Evolutionary conservation across 64 coral and sea anemone genomes (phyloP).

Genomic region (Montipora capricornis): DNA sequence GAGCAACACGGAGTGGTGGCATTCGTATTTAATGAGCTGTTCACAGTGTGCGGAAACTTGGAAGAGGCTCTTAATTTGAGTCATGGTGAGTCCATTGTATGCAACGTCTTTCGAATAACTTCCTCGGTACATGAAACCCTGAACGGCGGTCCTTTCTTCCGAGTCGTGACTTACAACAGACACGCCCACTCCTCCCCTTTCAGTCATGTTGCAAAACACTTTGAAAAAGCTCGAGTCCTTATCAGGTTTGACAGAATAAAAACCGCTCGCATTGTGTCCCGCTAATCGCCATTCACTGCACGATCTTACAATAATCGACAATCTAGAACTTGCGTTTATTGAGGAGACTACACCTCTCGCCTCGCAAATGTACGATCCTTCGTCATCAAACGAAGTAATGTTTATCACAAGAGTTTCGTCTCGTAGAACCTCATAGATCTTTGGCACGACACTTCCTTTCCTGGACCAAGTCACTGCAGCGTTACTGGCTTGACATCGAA

Average conservation of each 20-base stretch:
- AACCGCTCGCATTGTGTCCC: slow-evolving; percentile 35
- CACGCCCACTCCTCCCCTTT: slow-evolving; percentile 56
- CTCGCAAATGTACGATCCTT: slow-evolving; percentile 55
- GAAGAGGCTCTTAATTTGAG: slow-evolving; percentile 55
- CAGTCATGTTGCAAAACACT: slow-evolving; percentile 71
- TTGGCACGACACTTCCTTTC: slow-evolving; percentile 12
- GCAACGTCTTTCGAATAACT: slow-evolving; percentile 45
- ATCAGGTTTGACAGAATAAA: slow-evolving; percentile 43
- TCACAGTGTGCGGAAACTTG: slow-evolving; percentile 62
- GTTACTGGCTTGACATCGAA: slow-evolving; percentile 43
- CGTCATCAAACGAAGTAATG: slow-evolving; percentile 39
- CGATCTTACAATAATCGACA: slow-evolving; percentile 43
- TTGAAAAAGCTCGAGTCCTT: slow-evolving; percentile 11
- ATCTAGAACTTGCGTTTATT: slow-evolving; percentile 11
- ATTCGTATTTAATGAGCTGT: slow-evolving; percentile 86
- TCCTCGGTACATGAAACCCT: slow-evolving; percentile 55
- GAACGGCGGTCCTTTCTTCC: slow-evolving; percentile 31
- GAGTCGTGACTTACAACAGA: slow-evolving; percentile 66
- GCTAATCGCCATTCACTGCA: slow-evolving; percentile 67
- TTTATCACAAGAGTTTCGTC: slow-evolving; percentile 64
- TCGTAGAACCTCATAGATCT: slow-evolving; percentile 16
- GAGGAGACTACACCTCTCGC: slow-evolving; percentile 15
- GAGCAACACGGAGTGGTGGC: slow-evolving; percentile 45
- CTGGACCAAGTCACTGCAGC: slow-evolving; percentile 58
- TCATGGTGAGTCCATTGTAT: slow-evolving; percentile 42